A percentile compares a stretch with the other conserved stretches of the same genome.
phyloP scores from a whole-genome alignment of 2,797 vertebrate species.

The Coregonus ussuriensis region DNA sequence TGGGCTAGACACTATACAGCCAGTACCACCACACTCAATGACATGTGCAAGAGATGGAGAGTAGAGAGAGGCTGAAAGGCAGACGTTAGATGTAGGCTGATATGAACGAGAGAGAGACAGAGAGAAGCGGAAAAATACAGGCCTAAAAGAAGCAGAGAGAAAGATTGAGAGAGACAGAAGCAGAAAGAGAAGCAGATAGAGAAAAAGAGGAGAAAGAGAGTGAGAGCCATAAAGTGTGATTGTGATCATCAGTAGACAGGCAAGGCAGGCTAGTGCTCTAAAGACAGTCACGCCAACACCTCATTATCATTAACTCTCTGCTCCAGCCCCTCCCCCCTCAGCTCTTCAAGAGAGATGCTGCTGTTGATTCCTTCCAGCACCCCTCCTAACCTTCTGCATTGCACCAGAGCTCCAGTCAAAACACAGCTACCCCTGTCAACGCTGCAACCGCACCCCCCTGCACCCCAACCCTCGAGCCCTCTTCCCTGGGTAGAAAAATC shows the following conservation, averaged over 20 bases:
- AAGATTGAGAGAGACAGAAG: background rate
- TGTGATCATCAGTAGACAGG: background rate
- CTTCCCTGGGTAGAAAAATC: conserved; percentile 48
- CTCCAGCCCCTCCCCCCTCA: background rate
- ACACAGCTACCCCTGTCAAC: conserved; percentile 42
- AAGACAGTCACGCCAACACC: background rate
- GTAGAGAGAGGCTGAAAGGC: background rate
- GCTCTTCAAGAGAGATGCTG: too few species aligned
- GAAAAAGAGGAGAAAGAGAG: background rate
- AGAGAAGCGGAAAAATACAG: background rate
- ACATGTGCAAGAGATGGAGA: too few species aligned
- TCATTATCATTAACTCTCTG: background rate
- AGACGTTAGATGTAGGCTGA: background rate
- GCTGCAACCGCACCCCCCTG: conserved; percentile 47
- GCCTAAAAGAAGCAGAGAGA: background rate
- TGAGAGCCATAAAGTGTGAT: background rate
- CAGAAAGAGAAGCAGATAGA: too few species aligned
- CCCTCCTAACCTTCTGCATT: conserved; percentile 34
- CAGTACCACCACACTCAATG: too few species aligned
- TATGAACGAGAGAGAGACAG: background rate
- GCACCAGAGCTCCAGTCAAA: conserved; percentile 56
- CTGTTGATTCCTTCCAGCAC: background rate
- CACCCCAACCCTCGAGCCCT: conserved; percentile 28
- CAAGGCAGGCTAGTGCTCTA: background rate
- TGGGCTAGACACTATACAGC: too few species aligned